Evolutionary conservation across 2,888 invertebrate genomes (phyloP), one percentile per base, ranked within the genome.

Genomic region (Parasteatoda lunata): DNA sequence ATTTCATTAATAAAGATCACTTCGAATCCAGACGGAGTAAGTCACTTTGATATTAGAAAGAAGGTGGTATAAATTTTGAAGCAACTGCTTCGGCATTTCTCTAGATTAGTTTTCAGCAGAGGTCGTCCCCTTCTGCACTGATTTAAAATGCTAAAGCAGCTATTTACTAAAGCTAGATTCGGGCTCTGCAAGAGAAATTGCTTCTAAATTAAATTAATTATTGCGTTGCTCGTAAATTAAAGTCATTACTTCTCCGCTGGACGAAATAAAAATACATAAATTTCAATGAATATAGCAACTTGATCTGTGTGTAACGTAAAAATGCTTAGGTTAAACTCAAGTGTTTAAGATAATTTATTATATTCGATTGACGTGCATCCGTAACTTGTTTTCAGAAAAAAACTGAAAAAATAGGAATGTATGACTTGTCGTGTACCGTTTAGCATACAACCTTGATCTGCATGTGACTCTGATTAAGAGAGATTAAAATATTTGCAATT

Each of bases 1-100:
- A 48, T 78, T 78, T 78, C 78, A 78, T 78, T 78, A 78, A 48
- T 5, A 49, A 6, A 47, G 48, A 30, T 47, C 7, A 9, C 45
- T 48, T 5, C n/a, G 59, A 64, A 15, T 3, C 1, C 3, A 11
- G n/a, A 4, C 68, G 78, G 70, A 4, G 6, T 48, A 49, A 78
- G 78, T 78, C 69, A 9, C 5, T 48, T 54, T 0, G 15, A n/a
- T 68, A 45, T 45, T 68, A 15, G 9, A 68, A 68, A 68, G 45
- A 15, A n/a, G 59, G n/a, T 59, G n/a, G 59, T 59, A 13, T 59
- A 9, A n/a, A 59, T 59, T 59, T n/a, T 9, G 59, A 59, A 59
- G 11, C 59, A 13, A 59, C 9, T 59, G 11, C n/a, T 59, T 30
- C 30, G 30, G 30, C 30, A 30, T 30, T 30, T 30, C 30, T 30